A percentile compares a stretch with the other conserved stretches of the same genome.
Evolutionary conservation across 2,888 invertebrate genomes (phyloP).

Genomic region (Ichneumoninae sp.): DNA sequence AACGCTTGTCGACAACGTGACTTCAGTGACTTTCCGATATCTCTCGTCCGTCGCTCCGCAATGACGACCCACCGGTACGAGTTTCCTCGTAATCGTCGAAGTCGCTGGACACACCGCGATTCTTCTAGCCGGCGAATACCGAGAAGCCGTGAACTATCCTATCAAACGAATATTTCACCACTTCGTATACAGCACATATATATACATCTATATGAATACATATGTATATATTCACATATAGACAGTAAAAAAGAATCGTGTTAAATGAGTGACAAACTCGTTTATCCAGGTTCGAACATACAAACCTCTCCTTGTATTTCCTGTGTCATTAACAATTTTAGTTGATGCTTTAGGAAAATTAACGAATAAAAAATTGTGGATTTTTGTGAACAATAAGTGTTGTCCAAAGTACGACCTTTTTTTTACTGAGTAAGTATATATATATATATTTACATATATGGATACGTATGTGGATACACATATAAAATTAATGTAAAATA

Average conservation of each 20-base stretch:
- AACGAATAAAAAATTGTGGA: too few species aligned
- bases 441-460: too few species aligned
- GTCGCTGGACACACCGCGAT: slow-evolving; percentile 1
- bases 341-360: too few species aligned
- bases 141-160: slow-evolving; percentile 3
- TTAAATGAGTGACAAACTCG: background rate
- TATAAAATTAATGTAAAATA: too few species aligned
- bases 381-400: too few species aligned
- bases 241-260: background rate
- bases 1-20: background rate
- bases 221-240: background rate
- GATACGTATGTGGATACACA: too few species aligned
- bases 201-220: background rate
- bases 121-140: background rate
- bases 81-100: background rate
- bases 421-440: too few species aligned
- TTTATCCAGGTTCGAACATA: too few species aligned
- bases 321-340: too few species aligned
- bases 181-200: background rate
- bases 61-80: background rate
- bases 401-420: too few species aligned
- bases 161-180: background rate
- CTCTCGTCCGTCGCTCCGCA: background rate
- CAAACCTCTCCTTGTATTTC: too few species aligned
- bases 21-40: background rate